Evolutionary conservation across 2,113 vertebrate species (phyloP).

Genomic region (Strix aluco): DNA sequence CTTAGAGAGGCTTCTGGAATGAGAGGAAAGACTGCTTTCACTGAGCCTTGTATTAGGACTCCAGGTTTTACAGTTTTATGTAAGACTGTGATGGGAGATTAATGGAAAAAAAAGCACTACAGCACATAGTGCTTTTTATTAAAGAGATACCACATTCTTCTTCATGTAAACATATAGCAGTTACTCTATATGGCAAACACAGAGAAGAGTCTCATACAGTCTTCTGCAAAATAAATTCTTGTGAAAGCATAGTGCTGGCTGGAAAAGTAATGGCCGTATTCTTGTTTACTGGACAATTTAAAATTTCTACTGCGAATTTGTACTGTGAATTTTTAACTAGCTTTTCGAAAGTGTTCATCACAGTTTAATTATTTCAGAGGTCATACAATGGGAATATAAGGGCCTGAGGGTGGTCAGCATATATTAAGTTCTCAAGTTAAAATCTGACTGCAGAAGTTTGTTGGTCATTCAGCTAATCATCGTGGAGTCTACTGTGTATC

Average conservation of each 20-base stretch:
- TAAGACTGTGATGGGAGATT: neutral
- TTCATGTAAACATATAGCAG: neutral
- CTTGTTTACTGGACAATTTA: neutral
- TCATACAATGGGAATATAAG: neutral
- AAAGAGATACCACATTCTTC: neutral
- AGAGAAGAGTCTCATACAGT: neutral
- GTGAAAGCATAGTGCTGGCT: neutral
- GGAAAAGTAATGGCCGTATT: neutral
- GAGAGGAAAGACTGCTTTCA: neutral
- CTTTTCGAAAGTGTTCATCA: neutral
- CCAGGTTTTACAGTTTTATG: neutral
- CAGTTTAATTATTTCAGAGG: neutral
- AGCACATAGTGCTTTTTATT: neutral
- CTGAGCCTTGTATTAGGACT: neutral
- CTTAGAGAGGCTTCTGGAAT: neutral
- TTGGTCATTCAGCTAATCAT: neutral
- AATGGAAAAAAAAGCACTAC: neutral
- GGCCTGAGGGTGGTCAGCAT: neutral
- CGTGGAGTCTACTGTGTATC: neutral
- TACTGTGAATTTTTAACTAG: neutral
- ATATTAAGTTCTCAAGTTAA: neutral
- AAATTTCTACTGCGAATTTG: neutral
- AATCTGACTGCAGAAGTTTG: neutral
- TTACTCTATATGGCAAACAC: neutral
- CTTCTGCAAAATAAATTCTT: neutral